A percentile compares a stretch with the other conserved stretches of the same genome.
These are phyloP conservation scores for Scaptomyza montana DNA, from an alignment of 1,140 invertebrate genomes.

Conservation along the genomic window DNA sequence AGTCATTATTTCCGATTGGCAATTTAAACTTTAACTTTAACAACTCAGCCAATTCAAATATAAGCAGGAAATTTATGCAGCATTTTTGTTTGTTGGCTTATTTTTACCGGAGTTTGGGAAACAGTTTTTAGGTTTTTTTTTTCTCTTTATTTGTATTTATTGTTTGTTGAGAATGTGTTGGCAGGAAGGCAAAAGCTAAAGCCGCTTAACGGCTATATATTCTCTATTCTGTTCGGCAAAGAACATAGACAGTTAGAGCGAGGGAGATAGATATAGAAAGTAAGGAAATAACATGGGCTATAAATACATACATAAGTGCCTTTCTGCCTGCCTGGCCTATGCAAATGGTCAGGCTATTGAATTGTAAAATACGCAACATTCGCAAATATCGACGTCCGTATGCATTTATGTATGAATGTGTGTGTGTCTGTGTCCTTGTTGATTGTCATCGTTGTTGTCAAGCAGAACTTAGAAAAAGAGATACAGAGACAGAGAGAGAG, in stretches of 20 bases:
- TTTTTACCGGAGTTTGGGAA: too few species aligned
- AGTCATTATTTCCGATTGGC: too few species aligned
- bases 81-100: not conserved
- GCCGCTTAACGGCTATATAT: constrained; percentile 64
- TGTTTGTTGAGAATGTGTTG: constrained; percentile 32
- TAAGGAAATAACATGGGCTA: constrained; percentile 42
- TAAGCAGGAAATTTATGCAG: too few species aligned
- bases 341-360: constrained; percentile 70
- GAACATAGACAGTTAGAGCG: not conserved
- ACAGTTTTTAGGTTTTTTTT: constrained; percentile 7
- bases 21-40: too few species aligned
- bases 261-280: constrained; percentile 1
- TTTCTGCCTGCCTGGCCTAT: constrained; percentile 36
- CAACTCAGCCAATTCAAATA: too few species aligned
- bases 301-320: constrained; percentile 49
- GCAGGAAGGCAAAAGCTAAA: constrained; percentile 56
- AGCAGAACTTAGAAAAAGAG: constrained; percentile 36
- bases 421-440: not conserved
- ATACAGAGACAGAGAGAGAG: too few species aligned
- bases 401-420: too few species aligned
- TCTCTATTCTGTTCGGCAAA: constrained; percentile 26
- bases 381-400: constrained; percentile 19
- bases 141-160: constrained; percentile 32
- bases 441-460: constrained; percentile 1
- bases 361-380: constrained; percentile 72